Percentiles rank a stretch among this genome's conserved stretches.
Conservation (phyloP, 2,113 vertebrate genomes). For the Pyxicephalus adspersus region DNA sequence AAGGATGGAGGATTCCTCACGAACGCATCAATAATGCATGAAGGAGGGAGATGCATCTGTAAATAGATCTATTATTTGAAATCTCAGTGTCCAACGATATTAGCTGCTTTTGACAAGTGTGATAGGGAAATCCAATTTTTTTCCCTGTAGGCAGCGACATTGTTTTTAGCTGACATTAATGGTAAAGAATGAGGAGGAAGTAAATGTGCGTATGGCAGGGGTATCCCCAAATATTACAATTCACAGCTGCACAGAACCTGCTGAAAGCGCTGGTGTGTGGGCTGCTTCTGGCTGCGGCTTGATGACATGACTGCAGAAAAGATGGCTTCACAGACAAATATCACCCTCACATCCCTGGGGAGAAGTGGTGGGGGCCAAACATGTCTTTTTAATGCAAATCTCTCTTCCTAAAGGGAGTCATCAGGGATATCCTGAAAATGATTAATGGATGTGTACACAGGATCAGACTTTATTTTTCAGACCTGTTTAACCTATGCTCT, state of each 20-base stretch:
- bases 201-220: constrained; percentile 31
- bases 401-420: constrained; percentile 41
- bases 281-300: constrained; percentile 37
- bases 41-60: constrained; percentile 28
- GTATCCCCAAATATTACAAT: constrained; percentile 52
- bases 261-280: constrained; percentile 28
- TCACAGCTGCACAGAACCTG: constrained; percentile 33
- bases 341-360: constrained; percentile 49
- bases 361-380: constrained; percentile 37
- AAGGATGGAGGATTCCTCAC: constrained; percentile 21
- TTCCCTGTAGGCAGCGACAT: constrained; percentile 39
- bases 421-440: constrained; percentile 49
- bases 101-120: constrained; percentile 23
- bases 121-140: constrained; percentile 47
- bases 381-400: constrained; percentile 49
- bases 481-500: constrained; percentile 42
- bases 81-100: constrained; percentile 35
- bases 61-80: constrained; percentile 47
- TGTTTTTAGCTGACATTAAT: constrained; percentile 42
- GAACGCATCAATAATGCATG: constrained; percentile 48
- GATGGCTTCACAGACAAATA: constrained; percentile 46
- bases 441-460: constrained; percentile 51
- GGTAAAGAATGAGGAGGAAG: not conserved
- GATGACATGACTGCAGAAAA: constrained; percentile 33
- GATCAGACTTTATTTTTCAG: constrained; percentile 26